Conservation (phyloP, 2,113 vertebrate genomes). For the Xenotilapia leptura region DNA sequence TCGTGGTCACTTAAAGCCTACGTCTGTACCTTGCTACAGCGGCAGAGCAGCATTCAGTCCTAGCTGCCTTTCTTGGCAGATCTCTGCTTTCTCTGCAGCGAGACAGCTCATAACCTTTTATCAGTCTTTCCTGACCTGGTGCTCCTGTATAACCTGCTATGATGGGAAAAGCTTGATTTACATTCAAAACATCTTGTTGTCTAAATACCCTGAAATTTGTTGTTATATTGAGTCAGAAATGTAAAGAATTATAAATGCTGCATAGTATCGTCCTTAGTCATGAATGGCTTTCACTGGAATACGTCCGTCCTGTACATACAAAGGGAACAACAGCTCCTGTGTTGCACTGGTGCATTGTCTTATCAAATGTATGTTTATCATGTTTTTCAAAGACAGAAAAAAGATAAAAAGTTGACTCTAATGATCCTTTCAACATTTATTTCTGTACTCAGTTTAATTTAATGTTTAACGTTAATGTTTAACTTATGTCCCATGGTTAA, state of each 20-base stretch:
- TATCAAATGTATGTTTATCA: background rate
- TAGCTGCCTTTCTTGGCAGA: background rate
- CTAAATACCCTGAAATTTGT: background rate
- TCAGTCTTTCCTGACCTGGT: background rate
- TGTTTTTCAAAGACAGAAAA: background rate
- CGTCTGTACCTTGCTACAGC: background rate
- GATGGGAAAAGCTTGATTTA: background rate
- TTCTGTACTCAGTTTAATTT: background rate
- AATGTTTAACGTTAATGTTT: background rate
- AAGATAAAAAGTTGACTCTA: background rate
- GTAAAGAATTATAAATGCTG: background rate
- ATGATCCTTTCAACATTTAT: background rate
- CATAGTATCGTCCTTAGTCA: background rate
- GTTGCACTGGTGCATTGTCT: background rate
- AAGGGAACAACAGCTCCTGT: background rate
- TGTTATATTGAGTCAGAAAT: background rate
- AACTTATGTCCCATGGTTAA: fast-evolving
- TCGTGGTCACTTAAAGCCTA: background rate
- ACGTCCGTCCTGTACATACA: background rate
- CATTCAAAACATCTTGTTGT: background rate
- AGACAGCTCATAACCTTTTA: background rate
- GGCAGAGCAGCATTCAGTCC: background rate
- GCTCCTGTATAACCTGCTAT: background rate
- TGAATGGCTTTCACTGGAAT: background rate
- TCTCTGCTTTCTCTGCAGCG: background rate